A percentile compares a stretch with the other conserved stretches of the same genome.
Evolutionary conservation across 2,797 vertebrate species (phyloP).

Genomic region (Syngnathus rostellatus): DNA sequence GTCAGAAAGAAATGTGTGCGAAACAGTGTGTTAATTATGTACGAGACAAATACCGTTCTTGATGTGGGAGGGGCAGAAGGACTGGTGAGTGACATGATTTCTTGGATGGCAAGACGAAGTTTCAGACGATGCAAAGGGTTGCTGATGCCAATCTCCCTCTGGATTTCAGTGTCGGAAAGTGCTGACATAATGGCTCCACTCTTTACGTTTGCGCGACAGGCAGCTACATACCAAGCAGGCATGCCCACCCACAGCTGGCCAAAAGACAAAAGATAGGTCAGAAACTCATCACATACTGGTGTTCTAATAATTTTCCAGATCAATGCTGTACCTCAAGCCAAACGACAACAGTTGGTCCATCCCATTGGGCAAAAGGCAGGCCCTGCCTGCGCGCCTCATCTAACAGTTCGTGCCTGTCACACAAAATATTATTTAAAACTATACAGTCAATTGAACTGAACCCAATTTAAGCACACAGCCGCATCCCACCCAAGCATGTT

Average conservation of each 20-base stretch:
- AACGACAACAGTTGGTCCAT: constrained; percentile 91
- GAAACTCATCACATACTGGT: neutral
- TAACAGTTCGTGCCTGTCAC: constrained; percentile 82
- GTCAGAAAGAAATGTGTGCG: neutral
- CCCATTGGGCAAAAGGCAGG: constrained; percentile 94
- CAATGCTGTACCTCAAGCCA: constrained; percentile 85
- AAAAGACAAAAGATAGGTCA: constrained; percentile 6
- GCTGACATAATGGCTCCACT: constrained; percentile 98
- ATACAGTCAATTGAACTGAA: neutral
- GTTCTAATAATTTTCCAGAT: neutral
- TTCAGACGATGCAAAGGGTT: constrained; percentile 93
- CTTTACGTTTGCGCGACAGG: constrained; percentile 94
- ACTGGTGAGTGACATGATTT: constrained; percentile 96
- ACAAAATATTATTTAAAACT: constrained; percentile 13
- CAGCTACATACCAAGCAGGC: constrained; percentile 97
- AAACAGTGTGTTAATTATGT: neutral
- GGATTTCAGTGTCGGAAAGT: constrained; percentile 94
- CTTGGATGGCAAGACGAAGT: constrained; percentile 90
- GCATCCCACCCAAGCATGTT: neutral
- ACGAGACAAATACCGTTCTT: constrained; percentile 75
- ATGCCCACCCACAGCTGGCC: constrained; percentile 94
- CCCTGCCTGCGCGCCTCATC: constrained; percentile 91
- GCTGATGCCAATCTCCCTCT: constrained; percentile 94
- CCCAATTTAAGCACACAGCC: neutral
- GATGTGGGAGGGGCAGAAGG: constrained; percentile 92